Evolutionary conservation across 2,113 vertebrate species (phyloP).

Genomic region (Lampris incognitus): DNA sequence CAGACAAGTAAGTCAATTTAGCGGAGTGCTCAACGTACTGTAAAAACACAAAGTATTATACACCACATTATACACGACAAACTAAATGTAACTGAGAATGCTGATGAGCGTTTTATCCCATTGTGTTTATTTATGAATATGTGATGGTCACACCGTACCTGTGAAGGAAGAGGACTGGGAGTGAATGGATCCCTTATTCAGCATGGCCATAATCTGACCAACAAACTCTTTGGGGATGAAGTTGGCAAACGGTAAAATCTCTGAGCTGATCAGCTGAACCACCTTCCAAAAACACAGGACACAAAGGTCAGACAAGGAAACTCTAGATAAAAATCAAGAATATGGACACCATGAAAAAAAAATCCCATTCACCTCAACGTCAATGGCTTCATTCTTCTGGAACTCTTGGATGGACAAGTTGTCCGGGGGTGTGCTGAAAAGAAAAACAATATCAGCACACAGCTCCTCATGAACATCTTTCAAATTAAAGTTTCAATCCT

Average conservation of each 20-base stretch:
- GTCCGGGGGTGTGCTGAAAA: constrained; percentile 91
- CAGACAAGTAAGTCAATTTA: no score
- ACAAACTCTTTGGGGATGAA: constrained; percentile 99
- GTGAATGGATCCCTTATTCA: constrained; percentile 98
- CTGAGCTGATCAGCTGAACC: constrained; percentile 97
- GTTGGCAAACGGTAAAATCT: constrained; percentile 97
- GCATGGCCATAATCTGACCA: constrained; percentile 98
- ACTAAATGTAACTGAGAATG: no score
- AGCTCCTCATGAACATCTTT: neutral
- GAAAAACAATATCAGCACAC: neutral
- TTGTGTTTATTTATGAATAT: neutral
- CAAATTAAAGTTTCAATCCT: no score
- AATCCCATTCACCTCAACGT: constrained; percentile 88
- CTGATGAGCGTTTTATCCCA: no score
- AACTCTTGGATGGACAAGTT: constrained; percentile 99
- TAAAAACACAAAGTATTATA: no score
- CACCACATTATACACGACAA: no score
- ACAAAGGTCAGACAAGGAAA: neutral
- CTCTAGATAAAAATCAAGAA: neutral
- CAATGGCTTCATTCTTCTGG: constrained; percentile 96
- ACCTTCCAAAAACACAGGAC: constrained; percentile 83
- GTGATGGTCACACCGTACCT: constrained; percentile 80
- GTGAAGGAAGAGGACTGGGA: constrained; percentile 99
- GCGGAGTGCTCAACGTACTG: no score
- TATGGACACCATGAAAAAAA: neutral